Conservation (phyloP, 2,113 vertebrate species). For the Chaenogobius annularis region DNA sequence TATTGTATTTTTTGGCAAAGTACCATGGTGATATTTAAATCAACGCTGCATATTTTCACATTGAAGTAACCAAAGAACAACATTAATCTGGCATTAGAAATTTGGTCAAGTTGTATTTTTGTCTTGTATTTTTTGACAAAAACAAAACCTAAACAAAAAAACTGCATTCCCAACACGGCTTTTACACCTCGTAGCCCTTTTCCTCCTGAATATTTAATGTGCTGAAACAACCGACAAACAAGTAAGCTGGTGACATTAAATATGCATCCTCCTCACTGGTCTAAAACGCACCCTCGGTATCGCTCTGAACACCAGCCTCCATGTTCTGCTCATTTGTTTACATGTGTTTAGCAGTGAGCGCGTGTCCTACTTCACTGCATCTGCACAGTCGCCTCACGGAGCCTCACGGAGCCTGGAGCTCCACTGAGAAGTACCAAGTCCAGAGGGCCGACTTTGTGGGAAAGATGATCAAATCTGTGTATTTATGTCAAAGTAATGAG, state of each 20-base stretch:
- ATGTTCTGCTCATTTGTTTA: conserved; percentile 3
- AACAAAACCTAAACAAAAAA: not conserved
- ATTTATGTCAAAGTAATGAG: too few species aligned
- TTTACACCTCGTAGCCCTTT: conserved; percentile 1
- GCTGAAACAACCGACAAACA: conserved; percentile 3
- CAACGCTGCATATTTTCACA: too few species aligned
- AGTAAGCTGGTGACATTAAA: not conserved
- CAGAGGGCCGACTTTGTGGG: too few species aligned
- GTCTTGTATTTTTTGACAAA: not conserved
- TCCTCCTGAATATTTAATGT: not conserved
- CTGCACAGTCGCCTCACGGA: not conserved
- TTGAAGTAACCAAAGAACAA: too few species aligned
- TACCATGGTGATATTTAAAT: too few species aligned
- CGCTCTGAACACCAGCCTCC: not conserved
- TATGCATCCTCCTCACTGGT: not conserved
- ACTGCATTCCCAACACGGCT: not conserved
- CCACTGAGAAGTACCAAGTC: not conserved
- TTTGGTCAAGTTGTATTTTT: not conserved
- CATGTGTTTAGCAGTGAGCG: not conserved
- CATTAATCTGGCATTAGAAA: too few species aligned
- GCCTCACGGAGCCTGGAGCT: not conserved
- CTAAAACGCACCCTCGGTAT: not conserved
- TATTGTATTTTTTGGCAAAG: too few species aligned
- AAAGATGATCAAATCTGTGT: too few species aligned
- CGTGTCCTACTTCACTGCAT: not conserved